Evolutionary conservation across 2,113 vertebrate genomes (phyloP), one percentile per base, ranked within the genome.

Genomic region (Typhlomys cinereus): DNA sequence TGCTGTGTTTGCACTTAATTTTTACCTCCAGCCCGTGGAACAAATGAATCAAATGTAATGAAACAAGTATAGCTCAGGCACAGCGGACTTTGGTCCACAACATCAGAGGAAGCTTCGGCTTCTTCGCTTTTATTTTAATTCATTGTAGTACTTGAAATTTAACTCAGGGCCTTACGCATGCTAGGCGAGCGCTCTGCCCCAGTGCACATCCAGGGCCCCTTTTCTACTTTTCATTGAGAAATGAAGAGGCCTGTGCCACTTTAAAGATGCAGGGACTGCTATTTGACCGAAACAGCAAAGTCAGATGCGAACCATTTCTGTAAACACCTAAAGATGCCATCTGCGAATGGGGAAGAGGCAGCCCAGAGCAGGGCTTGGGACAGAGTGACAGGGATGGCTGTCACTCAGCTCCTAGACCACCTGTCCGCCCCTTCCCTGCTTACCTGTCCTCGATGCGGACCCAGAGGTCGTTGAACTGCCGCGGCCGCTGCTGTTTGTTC

Each of bases 391-490:
- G 73, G 13, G 17, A 11, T 29, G 23, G 17, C 25, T n/a, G 46
- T 20, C 0, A 23, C 6, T 29, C 34, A 8, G 54, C 50, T 41
- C 41, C n/a, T 1, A 3, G 71, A 29, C 7, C 57, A 39, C 10
- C 70, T 61, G 2, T 23, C 62, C 9, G 2, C 27, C 62, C 9
- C 39, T 1, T 2, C 41, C 46, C n/a, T 2, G 48, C 99, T 98
- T 96, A 99, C 99, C 99, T 98, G 94, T 99, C 99, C 94, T 99
- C 99, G 41, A 99, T 98, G 95, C 99, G 99, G 92, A 99, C 99
- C 99, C 99, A 99, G 89, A 99, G 98, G 97, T 99, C 99, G 25
- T 99, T 99, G 98, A 99, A 99, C 92, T 99, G 99, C 67, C 99
- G 98, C 0, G 99, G 98, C 75, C 98, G 98, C 44, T 99, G 98